Base-by-base conservation (phyloP, 2,888 invertebrate species). In the Spilarctia lutea region DNA sequence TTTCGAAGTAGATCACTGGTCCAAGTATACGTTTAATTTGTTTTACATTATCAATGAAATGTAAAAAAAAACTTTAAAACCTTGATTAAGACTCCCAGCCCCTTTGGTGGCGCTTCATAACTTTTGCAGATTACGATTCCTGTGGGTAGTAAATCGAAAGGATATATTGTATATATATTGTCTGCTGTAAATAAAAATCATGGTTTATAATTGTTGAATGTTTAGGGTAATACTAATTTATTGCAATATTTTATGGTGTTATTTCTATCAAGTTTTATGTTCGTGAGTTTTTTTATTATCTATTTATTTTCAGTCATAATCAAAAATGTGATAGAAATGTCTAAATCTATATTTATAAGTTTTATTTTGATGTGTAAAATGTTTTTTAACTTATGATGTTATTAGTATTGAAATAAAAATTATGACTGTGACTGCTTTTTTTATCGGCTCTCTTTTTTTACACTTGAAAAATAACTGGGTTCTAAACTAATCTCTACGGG, bases 1-100 rank as follows among this genome's bases (percentile, higher is more conserved):
- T 84, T 86, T 81, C 73, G 81, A 76, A 76, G 72, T 79, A 52
- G 13, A 65, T 48, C 48, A 77, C 76, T 76, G 79, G 76, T 75
- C 65, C 60, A 76, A 27, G 56, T 3, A 70, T 39, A 27, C 13
- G 10, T 69, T 33, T 52, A 65, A 66, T 76, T 48, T 75, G 60
- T 68, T 68, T 45, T 16, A 45, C 45, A 16, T 39, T 39, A 39
- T 13, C 8, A 18, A 63, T 30, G 18, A 18, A 18, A 27, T 60
- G 3, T 1, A 3, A 27, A 60, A 30, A 18, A 63, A 45, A 16
- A 63, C 7, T 18, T 2, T 18, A 30, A 30, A 2, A 30, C 2
- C 20, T 30, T 16, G 7, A 30, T 27, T 18, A 7, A 3, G 24
- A 56, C n/a, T n/a, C 52, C 52, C 3, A 63, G 8, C 30, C 18